phyloP scores from a whole-genome alignment of 2,888 invertebrate species.

The Drosophila longiperda region DNA sequence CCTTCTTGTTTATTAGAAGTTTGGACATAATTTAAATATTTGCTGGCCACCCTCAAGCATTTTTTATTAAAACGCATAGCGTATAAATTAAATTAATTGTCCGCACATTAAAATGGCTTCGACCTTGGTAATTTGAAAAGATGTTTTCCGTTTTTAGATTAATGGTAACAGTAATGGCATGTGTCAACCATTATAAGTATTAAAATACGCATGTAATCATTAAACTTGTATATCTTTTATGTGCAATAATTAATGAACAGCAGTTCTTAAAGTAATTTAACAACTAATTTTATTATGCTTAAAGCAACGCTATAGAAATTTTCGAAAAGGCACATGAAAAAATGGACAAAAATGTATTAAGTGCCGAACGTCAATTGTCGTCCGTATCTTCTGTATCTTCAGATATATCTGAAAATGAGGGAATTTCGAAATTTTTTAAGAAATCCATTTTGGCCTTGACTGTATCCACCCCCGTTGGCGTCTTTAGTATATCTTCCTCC shows the following conservation, averaged over 20 bases:
- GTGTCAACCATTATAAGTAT: conserved; percentile 16
- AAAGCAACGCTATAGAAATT: not conserved
- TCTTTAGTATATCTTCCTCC: not conserved
- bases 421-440: conserved; percentile 30
- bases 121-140: conserved; percentile 46
- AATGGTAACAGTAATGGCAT: conserved; percentile 23
- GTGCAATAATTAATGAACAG: not conserved
- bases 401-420: conserved; percentile 46
- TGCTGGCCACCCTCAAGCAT: conserved; percentile 42
- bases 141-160: conserved; percentile 23
- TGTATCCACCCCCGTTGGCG: conserved; percentile 11
- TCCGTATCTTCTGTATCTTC: conserved; percentile 25
- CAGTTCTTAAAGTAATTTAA: not conserved
- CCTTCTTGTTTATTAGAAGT: conserved; percentile 19
- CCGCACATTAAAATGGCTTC: conserved; percentile 51
- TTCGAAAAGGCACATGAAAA: not conserved
- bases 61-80: conserved; percentile 56
- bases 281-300: not conserved
- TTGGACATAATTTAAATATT: conserved; percentile 45
- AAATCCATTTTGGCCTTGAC: conserved; percentile 36
- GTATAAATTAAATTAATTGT: conserved; percentile 69
- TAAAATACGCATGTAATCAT: conserved; percentile 19
- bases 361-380: not conserved
- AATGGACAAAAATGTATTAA: not conserved
- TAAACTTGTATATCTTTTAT: conserved; percentile 18